Evolutionary conservation across 2,888 invertebrate species (phyloP).

Genomic region (Ptychoptera contaminata): DNA sequence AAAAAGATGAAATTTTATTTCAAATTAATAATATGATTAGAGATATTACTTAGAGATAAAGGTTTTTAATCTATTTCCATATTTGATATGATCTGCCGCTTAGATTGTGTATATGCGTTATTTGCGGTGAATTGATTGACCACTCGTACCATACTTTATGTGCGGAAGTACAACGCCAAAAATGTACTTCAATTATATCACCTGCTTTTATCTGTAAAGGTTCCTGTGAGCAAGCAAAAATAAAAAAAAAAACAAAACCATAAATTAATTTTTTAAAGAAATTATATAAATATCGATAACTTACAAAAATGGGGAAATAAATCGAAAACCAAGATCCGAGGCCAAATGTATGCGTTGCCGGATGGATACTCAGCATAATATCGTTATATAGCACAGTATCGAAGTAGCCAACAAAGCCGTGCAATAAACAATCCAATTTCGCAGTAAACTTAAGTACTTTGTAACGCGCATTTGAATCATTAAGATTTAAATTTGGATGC

Average conservation of each 20-base stretch:
- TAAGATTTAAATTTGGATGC: constrained; percentile 68
- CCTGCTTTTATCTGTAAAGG: constrained; percentile 45
- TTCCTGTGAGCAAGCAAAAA: constrained; percentile 21
- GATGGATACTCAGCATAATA: constrained; percentile 76
- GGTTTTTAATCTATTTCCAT: background rate
- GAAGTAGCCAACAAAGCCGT: constrained; percentile 95
- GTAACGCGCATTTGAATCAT: constrained; percentile 57
- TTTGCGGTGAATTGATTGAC: constrained; percentile 35
- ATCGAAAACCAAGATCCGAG: constrained; percentile 99
- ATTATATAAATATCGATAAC: constrained; percentile 10
- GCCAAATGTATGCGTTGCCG: constrained; percentile 70
- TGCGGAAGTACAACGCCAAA: constrained; percentile 68
- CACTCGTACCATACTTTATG: constrained; percentile 95
- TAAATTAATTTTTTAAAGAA: constrained; percentile 2
- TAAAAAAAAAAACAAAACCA: background rate
- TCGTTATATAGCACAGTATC: constrained; percentile 74
- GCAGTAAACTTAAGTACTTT: constrained; percentile 51
- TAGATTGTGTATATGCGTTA: constrained; percentile 22
- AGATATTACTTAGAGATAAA: too few relatives aligned
- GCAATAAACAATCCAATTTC: constrained; percentile 61
- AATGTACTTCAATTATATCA: constrained; percentile 57
- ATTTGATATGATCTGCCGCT: constrained; percentile 2
- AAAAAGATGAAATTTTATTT: too few relatives aligned
- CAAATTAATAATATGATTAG: too few relatives aligned
- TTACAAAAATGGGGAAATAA: constrained; percentile 74